phyloP scores from a whole-genome alignment of 2,113 vertebrate genomes.

The Hemibagrus wyckioides region DNA sequence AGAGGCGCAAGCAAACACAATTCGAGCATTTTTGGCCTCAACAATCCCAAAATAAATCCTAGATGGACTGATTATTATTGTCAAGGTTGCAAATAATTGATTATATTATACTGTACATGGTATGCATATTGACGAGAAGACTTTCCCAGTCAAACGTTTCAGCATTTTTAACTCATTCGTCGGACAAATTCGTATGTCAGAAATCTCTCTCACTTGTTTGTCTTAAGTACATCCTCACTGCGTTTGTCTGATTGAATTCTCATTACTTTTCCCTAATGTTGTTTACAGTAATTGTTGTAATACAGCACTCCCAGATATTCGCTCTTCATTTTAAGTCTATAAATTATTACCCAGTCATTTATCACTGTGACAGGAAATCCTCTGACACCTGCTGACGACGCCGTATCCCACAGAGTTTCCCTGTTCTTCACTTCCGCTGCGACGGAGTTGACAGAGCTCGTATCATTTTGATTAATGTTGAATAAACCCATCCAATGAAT shows the following conservation, averaged over 20 bases:
- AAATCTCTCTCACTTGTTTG: not conserved
- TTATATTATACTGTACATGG: not conserved
- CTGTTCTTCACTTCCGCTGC: not conserved
- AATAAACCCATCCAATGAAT: conserved; percentile 18
- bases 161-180: not conserved
- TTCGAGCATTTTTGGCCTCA: too few species aligned
- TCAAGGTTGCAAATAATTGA: too few species aligned
- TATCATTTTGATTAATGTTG: conserved; percentile 19
- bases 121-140: not conserved
- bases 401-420: not conserved
- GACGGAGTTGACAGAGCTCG: not conserved
- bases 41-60: too few species aligned
- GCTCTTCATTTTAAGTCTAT: conserved; percentile 39
- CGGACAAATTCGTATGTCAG: not conserved
- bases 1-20: too few species aligned
- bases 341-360: conserved; percentile 49
- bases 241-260: not conserved
- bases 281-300: conserved; percentile 24
- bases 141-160: not conserved
- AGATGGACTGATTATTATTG: too few species aligned
- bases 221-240: not conserved
- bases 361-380: conserved; percentile 44
- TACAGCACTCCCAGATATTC: conserved; percentile 34
- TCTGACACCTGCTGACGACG: conserved; percentile 26
- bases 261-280: conserved; percentile 12